Evolutionary conservation across 2,797 vertebrate genomes (phyloP).

Genomic region (Lepilemur septentrionalis): DNA sequence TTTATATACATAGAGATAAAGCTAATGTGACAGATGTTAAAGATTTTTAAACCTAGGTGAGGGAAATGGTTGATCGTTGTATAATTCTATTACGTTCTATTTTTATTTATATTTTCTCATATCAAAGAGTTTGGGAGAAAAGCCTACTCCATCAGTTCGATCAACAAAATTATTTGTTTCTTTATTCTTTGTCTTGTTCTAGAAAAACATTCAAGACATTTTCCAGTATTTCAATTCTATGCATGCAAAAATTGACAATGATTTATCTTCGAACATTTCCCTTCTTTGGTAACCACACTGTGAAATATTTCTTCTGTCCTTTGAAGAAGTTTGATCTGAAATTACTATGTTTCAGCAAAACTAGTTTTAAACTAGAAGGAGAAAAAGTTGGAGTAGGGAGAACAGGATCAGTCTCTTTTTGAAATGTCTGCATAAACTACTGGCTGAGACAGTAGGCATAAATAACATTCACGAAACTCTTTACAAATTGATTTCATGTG

Average conservation of each 20-base stretch:
- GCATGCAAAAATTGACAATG: background rate
- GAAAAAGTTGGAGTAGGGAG: background rate
- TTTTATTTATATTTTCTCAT: background rate
- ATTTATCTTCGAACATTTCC: background rate
- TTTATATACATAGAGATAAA: slow-evolving; percentile 1
- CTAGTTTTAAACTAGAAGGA: slow-evolving; percentile 25
- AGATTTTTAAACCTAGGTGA: background rate
- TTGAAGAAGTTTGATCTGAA: background rate
- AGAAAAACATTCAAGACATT: background rate
- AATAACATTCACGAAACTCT: background rate
- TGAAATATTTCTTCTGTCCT: slow-evolving; percentile 25
- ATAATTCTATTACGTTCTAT: background rate
- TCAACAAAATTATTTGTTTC: background rate
- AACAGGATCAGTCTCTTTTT: background rate
- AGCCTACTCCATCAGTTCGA: background rate
- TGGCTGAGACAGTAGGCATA: background rate
- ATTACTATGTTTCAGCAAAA: background rate
- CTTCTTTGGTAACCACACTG: background rate
- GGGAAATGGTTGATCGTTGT: background rate
- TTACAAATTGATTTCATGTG: background rate
- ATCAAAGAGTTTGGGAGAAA: background rate
- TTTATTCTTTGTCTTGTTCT: slow-evolving; percentile 3
- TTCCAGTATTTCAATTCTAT: slow-evolving; percentile 12
- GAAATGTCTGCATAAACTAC: background rate
- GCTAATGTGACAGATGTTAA: background rate